A percentile compares a stretch with the other conserved stretches of the same genome.
phyloP scores from a whole-genome alignment of 2,797 vertebrate genomes.

The Falco columbarius region DNA sequence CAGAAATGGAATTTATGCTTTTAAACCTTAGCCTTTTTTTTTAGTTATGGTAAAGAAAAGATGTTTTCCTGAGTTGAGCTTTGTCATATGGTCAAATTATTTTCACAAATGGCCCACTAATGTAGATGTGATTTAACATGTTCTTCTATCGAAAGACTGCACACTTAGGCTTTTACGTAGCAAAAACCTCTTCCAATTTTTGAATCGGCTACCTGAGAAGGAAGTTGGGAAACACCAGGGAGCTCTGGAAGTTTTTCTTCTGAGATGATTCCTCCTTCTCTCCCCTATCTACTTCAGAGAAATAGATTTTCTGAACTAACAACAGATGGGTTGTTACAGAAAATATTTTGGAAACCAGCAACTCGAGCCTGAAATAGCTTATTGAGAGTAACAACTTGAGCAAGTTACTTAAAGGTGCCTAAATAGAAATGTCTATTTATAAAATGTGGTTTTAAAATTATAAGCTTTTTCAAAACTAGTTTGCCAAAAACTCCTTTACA shows the following conservation, averaged over 20 bases:
- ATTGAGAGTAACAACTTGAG: background rate
- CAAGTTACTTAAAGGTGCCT: background rate
- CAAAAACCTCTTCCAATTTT: background rate
- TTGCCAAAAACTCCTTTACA: background rate
- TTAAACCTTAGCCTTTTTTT: background rate
- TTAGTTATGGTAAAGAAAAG: background rate
- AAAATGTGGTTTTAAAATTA: background rate
- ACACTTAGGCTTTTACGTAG: background rate
- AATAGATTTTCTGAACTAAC: background rate
- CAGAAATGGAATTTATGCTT: background rate
- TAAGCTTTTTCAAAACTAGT: background rate
- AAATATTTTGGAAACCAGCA: background rate
- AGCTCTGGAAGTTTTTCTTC: background rate
- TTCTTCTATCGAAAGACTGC: background rate
- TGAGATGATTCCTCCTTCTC: background rate
- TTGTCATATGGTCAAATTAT: background rate
- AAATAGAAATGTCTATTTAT: background rate
- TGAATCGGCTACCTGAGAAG: background rate
- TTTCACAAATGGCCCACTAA: background rate
- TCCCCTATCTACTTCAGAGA: background rate
- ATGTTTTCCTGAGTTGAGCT: background rate
- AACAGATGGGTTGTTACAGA: background rate
- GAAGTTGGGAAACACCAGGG: background rate
- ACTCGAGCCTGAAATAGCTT: background rate
- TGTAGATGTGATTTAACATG: background rate